phyloP scores from a whole-genome alignment of 2,113 vertebrate species.

The Pteruthius melanotis region DNA sequence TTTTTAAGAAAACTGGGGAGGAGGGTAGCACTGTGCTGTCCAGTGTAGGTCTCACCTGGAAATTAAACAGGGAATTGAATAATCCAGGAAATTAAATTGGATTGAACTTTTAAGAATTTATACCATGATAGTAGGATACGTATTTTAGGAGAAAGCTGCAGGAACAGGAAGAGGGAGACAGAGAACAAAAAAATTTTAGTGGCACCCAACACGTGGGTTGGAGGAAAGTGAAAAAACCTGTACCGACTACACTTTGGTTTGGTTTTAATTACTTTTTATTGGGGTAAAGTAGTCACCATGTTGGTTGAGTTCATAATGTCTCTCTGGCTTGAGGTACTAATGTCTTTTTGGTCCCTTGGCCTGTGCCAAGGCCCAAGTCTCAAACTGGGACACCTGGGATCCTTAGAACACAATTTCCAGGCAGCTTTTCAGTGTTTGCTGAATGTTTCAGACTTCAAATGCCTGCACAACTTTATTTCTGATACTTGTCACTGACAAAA shows the following conservation, averaged over 20 bases:
- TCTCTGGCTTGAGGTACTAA: too few species aligned
- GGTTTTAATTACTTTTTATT: too few species aligned
- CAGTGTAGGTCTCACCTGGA: neutral
- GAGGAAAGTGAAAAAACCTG: too few species aligned
- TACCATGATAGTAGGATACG: neutral
- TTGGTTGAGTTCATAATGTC: too few species aligned
- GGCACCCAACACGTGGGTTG: too few species aligned
- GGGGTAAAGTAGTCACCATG: too few species aligned
- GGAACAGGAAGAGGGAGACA: neutral
- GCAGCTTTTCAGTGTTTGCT: neutral
- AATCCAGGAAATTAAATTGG: neutral
- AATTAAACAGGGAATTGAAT: neutral
- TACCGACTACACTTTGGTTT: too few species aligned
- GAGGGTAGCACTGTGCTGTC: neutral
- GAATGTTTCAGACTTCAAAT: neutral
- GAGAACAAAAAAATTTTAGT: neutral
- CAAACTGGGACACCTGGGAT: neutral
- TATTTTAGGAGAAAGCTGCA: neutral
- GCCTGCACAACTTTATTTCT: neutral
- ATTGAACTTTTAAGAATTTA: neutral
- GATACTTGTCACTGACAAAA: neutral
- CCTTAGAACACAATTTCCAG: neutral
- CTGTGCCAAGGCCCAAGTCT: too few species aligned
- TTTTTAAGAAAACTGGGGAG: neutral
- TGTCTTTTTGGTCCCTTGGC: too few species aligned